These are phyloP conservation scores for Scaptomyza tumidula DNA, from an alignment of 2,888 invertebrate genomes.

Conservation along the genomic window DNA sequence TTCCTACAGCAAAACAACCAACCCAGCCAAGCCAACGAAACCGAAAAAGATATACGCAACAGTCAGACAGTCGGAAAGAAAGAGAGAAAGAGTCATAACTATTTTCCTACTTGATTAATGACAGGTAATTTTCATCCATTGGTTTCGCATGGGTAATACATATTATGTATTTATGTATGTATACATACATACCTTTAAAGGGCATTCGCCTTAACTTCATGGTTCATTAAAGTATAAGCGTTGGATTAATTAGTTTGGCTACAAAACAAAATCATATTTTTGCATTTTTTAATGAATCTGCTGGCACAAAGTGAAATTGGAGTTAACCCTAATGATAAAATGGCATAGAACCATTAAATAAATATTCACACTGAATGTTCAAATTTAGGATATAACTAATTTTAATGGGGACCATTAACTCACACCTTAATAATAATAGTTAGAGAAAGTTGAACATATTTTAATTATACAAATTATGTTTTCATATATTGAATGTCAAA, in stretches of 20 bases:
- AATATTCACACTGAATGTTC: constrained; percentile 34
- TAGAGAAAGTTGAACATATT: background rate
- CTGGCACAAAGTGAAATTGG: constrained; percentile 51
- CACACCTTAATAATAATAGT: background rate
- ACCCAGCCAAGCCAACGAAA: constrained; percentile 12
- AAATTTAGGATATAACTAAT: constrained; percentile 53
- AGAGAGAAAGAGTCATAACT: constrained; percentile 41
- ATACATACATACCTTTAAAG: constrained; percentile 30
- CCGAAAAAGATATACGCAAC: background rate
- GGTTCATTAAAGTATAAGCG: constrained; percentile 65
- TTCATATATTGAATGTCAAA: background rate
- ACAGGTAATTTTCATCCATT: constrained; percentile 54
- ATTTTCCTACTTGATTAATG: constrained; percentile 73
- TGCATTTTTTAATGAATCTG: constrained; percentile 64
- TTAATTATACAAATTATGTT: background rate
- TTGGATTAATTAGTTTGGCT: constrained; percentile 66
- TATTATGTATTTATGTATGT: background rate
- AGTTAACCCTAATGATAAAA: constrained; percentile 53
- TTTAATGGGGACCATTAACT: constrained; percentile 4
- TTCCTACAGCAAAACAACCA: constrained; percentile 27
- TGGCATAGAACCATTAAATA: constrained; percentile 61
- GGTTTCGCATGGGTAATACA: constrained; percentile 5
- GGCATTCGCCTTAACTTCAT: constrained; percentile 57
- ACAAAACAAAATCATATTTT: constrained; percentile 37
- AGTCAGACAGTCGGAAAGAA: constrained; percentile 6